These are phyloP conservation scores for Acanthosepion esculentum DNA, from an alignment of 2,888 invertebrate genomes.

Conservation along the genomic window DNA sequence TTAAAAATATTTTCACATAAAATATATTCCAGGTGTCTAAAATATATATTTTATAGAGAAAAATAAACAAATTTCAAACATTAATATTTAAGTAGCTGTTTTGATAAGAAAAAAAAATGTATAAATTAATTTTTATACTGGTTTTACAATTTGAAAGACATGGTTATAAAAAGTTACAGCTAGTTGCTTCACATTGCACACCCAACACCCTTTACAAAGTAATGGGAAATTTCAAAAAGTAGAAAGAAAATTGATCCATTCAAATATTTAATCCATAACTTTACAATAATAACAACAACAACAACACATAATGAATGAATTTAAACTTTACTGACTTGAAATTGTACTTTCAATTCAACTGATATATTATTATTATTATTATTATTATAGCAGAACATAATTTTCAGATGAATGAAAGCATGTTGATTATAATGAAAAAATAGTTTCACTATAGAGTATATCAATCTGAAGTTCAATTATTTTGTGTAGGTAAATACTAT, in stretches of 20 bases:
- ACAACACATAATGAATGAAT: background rate
- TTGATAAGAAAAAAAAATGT: background rate
- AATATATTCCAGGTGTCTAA: background rate
- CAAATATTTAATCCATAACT: background rate
- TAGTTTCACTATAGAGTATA: background rate
- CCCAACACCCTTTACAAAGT: background rate
- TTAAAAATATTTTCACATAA: background rate
- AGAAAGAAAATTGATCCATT: background rate
- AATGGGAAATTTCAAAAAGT: background rate
- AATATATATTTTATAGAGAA: background rate
- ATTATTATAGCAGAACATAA: background rate
- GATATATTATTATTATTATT: background rate
- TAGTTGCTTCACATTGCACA: background rate
- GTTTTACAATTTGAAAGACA: conserved; percentile 9
- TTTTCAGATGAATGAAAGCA: background rate
- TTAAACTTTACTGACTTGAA: background rate
- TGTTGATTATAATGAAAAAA: background rate
- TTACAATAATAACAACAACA: background rate
- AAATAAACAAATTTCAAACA: background rate
- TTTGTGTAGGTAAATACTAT: background rate
- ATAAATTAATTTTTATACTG: background rate
- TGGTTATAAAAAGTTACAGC: background rate
- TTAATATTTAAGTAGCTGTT: background rate
- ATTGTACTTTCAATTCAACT: background rate
- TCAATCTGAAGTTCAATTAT: background rate